Conservation (phyloP, 1,140 invertebrate species). For the Ephestia elutella region DNA sequence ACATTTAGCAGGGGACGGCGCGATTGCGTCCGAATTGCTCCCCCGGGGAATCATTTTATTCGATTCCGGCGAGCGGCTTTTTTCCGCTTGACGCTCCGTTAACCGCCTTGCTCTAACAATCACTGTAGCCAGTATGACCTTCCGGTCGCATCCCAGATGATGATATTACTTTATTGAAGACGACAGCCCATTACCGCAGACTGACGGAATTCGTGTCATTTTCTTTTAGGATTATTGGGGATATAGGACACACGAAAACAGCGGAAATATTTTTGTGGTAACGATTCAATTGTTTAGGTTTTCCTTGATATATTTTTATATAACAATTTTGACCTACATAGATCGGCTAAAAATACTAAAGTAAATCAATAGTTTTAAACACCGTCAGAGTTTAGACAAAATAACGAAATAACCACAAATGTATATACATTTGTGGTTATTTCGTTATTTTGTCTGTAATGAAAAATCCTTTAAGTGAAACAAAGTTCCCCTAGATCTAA, state of each 20-base stretch:
- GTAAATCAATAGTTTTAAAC: too few relatives aligned
- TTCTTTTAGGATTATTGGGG: constrained; percentile 25
- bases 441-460: too few relatives aligned
- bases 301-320: background rate
- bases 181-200: constrained; percentile 35
- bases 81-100: constrained; percentile 71
- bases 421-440: too few relatives aligned
- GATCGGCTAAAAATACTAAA: too few relatives aligned
- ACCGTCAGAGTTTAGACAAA: too few relatives aligned
- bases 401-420: too few relatives aligned
- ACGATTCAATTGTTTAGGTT: background rate
- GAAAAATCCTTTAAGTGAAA: background rate
- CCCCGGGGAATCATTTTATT: constrained; percentile 76
- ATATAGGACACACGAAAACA: constrained; percentile 18
- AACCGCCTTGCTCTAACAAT: constrained; percentile 51
- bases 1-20: constrained; percentile 71
- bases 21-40: constrained; percentile 73
- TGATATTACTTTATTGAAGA: constrained; percentile 34
- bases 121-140: constrained; percentile 10
- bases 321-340: too few relatives aligned
- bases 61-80: constrained; percentile 70
- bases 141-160: constrained; percentile 35
- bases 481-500: constrained; percentile 1
- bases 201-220: constrained; percentile 22
- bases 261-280: background rate